Base-by-base conservation (phyloP, 2,797 vertebrate species). In the Leptodactylus fallax region DNA sequence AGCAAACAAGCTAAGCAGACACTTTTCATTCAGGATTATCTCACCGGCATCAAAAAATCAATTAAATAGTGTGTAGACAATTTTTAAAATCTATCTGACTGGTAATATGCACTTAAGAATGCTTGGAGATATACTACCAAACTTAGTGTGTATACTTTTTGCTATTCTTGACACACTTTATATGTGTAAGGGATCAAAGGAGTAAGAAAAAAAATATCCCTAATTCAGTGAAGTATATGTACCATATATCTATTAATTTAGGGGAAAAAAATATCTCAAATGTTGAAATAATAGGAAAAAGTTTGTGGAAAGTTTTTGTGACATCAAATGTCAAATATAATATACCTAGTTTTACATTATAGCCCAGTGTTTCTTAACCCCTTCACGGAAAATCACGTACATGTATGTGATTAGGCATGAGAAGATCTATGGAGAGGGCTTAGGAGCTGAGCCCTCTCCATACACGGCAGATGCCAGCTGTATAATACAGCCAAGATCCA, bases 11-110 rank as follows among this genome's bases (percentile, higher is more conserved):
- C 63, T 21, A 19, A 58, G 74, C 23, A 81, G 83, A 77, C 36
- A 85, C 58, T 85, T 82, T 79, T 78, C 60, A 78, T 74, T 85
- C 67, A 80, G 71, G 86, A 78, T 83, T 60, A 56, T 87, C 56
- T 65, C 72, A 45, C 14, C 53, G 45, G 80, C 49, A 69, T 49
- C 61, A 80, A 53, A 85, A 83, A 85, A 76, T 61, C 74, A 77
- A 85, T 79, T 23, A 36, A 84, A 61, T 78, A 79, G 81, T 61
- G 27, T 53, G 58, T 55, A 67, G 56, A 47, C 14, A 60, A 63
- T 72, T 49, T 51, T 51, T 58, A 45, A 63, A 85, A 85, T 56
- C 72, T 65, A 56, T 12, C 58, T 63, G 45, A 61, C 71, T 72
- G 21, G 69, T 45, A 71, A 58, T 11, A 77, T 84, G 25, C 14